phyloP scores from a whole-genome alignment of 2,797 vertebrate species.

The Acipenser ruthenus region DNA sequence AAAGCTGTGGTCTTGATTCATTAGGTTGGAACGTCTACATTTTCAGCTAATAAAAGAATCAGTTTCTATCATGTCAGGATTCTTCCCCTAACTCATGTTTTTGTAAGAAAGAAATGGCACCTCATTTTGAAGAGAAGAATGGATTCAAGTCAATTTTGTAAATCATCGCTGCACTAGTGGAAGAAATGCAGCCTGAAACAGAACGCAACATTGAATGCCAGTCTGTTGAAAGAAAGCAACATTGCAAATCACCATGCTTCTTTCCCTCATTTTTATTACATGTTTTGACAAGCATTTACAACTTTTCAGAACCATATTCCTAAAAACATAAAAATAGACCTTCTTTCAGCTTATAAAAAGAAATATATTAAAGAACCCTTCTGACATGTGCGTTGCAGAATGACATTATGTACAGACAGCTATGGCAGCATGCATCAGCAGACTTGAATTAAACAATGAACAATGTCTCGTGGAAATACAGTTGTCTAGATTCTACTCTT shows the following conservation, averaged over 20 bases:
- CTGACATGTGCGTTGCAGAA: constrained; percentile 60
- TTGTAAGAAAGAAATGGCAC: no score
- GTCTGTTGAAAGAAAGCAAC: neutral
- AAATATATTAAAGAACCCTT: constrained; percentile 75
- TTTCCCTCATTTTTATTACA: constrained; percentile 4
- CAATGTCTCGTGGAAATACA: neutral
- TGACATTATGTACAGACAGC: constrained; percentile 67
- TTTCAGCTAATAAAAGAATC: no score
- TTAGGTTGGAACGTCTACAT: no score
- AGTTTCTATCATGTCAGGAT: no score
- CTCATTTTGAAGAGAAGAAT: no score
- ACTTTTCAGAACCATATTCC: constrained; percentile 66
- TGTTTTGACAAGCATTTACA: constrained; percentile 67
- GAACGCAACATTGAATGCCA: no score
- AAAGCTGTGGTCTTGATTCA: no score
- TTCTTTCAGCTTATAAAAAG: constrained; percentile 81
- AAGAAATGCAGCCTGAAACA: no score
- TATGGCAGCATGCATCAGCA: constrained; percentile 55
- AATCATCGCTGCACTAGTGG: no score
- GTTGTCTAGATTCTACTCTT: neutral
- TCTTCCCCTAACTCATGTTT: no score
- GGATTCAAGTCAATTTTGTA: no score
- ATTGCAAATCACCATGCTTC: neutral
- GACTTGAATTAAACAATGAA: neutral
- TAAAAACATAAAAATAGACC: constrained; percentile 82